phyloP scores from a whole-genome alignment of 2,888 invertebrate species.

The Acholoe squamosa region DNA sequence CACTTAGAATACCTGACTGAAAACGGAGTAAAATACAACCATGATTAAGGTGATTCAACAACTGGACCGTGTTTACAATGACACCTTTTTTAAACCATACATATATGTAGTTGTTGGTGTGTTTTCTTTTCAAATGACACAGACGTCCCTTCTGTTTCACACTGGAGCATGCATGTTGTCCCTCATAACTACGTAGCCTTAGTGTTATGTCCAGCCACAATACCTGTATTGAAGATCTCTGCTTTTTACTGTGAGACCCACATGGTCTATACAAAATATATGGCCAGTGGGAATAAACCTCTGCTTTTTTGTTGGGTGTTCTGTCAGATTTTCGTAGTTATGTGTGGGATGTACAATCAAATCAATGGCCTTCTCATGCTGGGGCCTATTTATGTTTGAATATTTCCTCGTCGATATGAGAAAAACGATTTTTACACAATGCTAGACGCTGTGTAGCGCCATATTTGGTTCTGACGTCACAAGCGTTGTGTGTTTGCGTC shows the following conservation, averaged over 20 bases:
- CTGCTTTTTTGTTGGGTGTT: not conserved
- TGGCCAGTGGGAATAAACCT: not conserved
- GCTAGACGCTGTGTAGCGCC: not conserved
- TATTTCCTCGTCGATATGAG: not conserved
- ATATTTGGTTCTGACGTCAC: not conserved
- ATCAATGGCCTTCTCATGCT: conserved; percentile 22
- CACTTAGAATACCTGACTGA: conserved; percentile 11
- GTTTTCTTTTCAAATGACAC: not conserved
- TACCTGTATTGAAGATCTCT: conserved; percentile 5
- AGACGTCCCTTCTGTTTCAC: not conserved
- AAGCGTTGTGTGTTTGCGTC: not conserved
- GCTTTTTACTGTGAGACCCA: not conserved
- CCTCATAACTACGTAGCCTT: not conserved
- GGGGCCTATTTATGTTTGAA: not conserved
- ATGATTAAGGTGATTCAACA: not conserved
- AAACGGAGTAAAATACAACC: conserved; percentile 2
- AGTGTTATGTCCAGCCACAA: conserved; percentile 2
- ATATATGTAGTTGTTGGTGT: not conserved
- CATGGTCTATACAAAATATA: not conserved
- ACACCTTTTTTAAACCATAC: not conserved
- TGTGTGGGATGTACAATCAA: conserved; percentile 18
- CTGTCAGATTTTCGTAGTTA: not conserved
- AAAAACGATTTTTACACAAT: not conserved
- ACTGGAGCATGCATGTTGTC: not conserved
- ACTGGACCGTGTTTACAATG: conserved; percentile 27